Evolutionary conservation across 2,888 invertebrate species (phyloP), one percentile per base, ranked within the genome.

Genomic region (Hypomecis atomaria): DNA sequence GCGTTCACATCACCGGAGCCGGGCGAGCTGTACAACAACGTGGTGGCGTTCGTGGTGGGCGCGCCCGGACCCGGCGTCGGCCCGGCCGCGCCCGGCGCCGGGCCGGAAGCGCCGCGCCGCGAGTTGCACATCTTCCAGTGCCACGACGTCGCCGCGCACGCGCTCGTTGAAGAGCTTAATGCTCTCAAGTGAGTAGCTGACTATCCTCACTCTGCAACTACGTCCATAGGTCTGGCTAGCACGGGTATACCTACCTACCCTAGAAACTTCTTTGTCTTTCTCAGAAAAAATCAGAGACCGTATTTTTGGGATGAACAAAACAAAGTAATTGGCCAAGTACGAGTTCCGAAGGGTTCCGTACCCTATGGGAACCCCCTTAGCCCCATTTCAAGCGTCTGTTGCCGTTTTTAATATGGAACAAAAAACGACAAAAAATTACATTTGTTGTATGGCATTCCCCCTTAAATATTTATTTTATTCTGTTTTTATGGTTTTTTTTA

Each of bases 81-180:
- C 49, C 58, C 9, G 43, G 50, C 70, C 58, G 59, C 69, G 64
- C 62, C 45, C 54, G 70, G 70, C 62, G 48, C 63, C 11, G 71
- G 63, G 48, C 62, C 8, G 69, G 50, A 52, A 67, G 67, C 47
- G 38, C 81, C 85, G 10, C 94, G 95, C 50, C 95, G 98, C 5
- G 99, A 99, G 94, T 99, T 99, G 96, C 99, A 99, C 93, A 99
- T 99, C 85, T 97, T 97, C 92, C 98, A 97, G 90, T 96, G 96
- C 83, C 95, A 96, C 79, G 95, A 95, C 78, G 94, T 96, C 58
- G 95, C 95, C 58, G 96, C 97, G 49, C 96, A 96, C 82, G 95
- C 96, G 67, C 94, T 97, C 57, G 97, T 96, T 40, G 96, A 96
- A 79, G 97, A 97, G 78, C 93, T 97, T 53, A 96, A 96, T 74